Base-by-base conservation (phyloP, 1,140 invertebrate species). In the Eumaeus atala region DNA sequence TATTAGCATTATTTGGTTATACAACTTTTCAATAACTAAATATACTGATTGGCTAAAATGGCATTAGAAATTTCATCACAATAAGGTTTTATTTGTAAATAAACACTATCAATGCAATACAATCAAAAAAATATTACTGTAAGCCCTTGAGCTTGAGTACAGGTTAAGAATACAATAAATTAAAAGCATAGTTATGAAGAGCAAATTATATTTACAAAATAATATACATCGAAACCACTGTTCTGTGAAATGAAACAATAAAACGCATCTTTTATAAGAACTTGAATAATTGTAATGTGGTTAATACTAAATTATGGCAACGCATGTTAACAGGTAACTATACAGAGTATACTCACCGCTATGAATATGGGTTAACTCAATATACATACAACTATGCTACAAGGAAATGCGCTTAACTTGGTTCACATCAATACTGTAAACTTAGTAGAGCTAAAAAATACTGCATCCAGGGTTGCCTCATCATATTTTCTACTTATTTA, bases 1-100 rank as follows among this genome's bases (percentile, higher is more conserved):
- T 84, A 77, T 79, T 78, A 83, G 82, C 82, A 78, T 84, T 77
- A 86, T 86, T 86, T 86, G 83, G 83, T 86, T 86, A 84, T 70
- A 85, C 74, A 82, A 78, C 64, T 72, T 77, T 73, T 65, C 70
- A 77, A 74, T 74, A 76, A 71, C 77, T 79, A 79, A 16, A 16
- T 70, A 76, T 80, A 83, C 66, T 75, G 68, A 71, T 66, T 74
- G 68, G 70, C 77, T 85, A 78, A 81, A 85, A 82, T 85, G 82
- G 79, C 79, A 82, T 80, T 81, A 76, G 80, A 80, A 80, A 78
- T 72, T 69, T 80, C 74, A 85, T 85, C 79, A 85, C 77, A 83
- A 71, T 75, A 69, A 72, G 54, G 64, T 73, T 76, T 60, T 60
- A 69, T 61, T 60, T 44, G 12, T 44, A 44, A 44, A 42, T 42